phyloP scores from a whole-genome alignment of 2,888 invertebrate species.

The Trichopoda pennipes region DNA sequence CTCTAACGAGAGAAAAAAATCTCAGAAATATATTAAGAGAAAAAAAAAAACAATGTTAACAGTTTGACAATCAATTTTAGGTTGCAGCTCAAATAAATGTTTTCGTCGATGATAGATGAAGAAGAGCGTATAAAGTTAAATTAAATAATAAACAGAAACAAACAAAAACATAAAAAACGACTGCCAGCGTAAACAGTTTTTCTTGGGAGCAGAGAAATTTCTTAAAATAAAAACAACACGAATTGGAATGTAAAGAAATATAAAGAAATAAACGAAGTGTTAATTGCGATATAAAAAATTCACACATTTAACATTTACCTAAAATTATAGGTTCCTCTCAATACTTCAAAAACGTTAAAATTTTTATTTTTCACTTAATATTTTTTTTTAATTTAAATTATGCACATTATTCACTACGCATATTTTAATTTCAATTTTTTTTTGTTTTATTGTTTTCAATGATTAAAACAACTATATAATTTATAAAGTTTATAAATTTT shows the following conservation, averaged over 20 bases:
- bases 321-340: neutral
- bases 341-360: conserved; percentile 47
- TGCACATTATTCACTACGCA: conserved; percentile 2
- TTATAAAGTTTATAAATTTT: neutral
- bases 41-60: neutral
- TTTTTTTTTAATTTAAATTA: neutral
- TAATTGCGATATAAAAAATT: neutral
- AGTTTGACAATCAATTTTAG: conserved; percentile 29
- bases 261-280: neutral
- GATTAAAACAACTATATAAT: too few species aligned
- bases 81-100: conserved; percentile 11
- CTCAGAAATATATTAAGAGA: neutral
- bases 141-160: conserved; percentile 4
- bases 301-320: conserved; percentile 38
- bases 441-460: too few species aligned
- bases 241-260: neutral
- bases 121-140: too few species aligned
- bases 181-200: conserved; percentile 66
- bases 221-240: conserved; percentile 25
- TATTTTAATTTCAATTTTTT: too few species aligned
- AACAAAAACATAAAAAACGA: conserved; percentile 40
- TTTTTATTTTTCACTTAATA: conserved; percentile 15
- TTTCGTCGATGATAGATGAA: neutral
- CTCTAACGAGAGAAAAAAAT: neutral
- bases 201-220: conserved; percentile 30